Base-by-base conservation (phyloP, 2,888 invertebrate species). In the Drosophila anomalipes region DNA sequence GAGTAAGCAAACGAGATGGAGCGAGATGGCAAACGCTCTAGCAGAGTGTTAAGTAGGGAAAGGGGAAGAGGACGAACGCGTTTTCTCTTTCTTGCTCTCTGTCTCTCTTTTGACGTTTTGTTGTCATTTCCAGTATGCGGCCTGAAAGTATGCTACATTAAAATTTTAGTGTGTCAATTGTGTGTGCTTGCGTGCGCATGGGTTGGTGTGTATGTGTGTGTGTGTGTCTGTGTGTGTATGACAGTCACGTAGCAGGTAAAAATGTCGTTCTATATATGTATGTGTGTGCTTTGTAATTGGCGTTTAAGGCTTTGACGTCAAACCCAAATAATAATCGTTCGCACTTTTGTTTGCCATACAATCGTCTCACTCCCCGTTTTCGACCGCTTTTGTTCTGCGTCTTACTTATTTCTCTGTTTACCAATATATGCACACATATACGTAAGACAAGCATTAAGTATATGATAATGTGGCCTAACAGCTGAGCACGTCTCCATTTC, bases 161-260 rank as follows among this genome's bases (percentile, higher is more conserved):
- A 87, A 90, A 87, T 87, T 88, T 86, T 88, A 89, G 82, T 89
- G 83, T 88, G 86, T 90, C 90, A 87, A 89, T 85, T 89, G 88
- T 81, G 72, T 70, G 72, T 81, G 74, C 60, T 44, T 51, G 69
- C 60, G 39, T 37, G 53, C 51, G 57, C 56, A 56, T 58, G 56
- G 59, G 19, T 22, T 53, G 64, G 56, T 54, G 67, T 63, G 30
- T 14, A 2, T 6, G n/a, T 49, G 41, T 63, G 41, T 69, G 53
- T 53, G 54, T 70, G 57, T 69, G 44, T 22, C 47, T 70, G 53
- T 58, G 57, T 71, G 52, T 64, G 41, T 65, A n/a, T 62, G 62
- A 22, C 67, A 66, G 67, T 79, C 83, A 83, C 83, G 86, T 83
- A 83, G 69, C 81, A 66, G 81, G 64, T 77, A 65, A 76, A 73